Evolutionary conservation across 1,140 invertebrate species (phyloP).

Genomic region (Drosophila grimshawi): DNA sequence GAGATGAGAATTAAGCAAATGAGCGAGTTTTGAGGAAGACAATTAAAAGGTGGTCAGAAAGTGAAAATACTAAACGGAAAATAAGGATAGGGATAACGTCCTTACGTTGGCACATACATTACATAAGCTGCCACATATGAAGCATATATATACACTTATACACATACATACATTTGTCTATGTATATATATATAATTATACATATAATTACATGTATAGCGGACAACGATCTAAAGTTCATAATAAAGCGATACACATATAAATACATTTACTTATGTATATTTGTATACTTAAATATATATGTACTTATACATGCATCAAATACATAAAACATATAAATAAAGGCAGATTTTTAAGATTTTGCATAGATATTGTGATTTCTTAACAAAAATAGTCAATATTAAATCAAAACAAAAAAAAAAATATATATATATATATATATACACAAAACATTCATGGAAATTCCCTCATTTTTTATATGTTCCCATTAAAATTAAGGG

Average conservation of each 20-base stretch:
- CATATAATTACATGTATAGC: slow-evolving; percentile 70
- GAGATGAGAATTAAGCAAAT: slow-evolving; percentile 32
- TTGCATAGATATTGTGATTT: slow-evolving; percentile 78
- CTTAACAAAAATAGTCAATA: slow-evolving; percentile 61
- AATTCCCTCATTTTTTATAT: slow-evolving; percentile 48
- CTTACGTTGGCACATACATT: slow-evolving; percentile 28
- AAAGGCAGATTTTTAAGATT: slow-evolving; percentile 69
- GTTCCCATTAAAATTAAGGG: slow-evolving; percentile 23
- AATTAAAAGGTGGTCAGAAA: slow-evolving; percentile 20
- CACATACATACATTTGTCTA: slow-evolving; percentile 49
- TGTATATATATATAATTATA: slow-evolving; percentile 25
- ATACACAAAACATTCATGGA: slow-evolving; percentile 13
- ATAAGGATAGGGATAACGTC: not conserved
- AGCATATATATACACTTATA: slow-evolving; percentile 12
- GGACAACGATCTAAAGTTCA: slow-evolving; percentile 70
- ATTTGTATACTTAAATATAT: slow-evolving; percentile 27
- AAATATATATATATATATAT: not conserved
- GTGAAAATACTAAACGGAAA: slow-evolving; percentile 7
- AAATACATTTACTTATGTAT: not conserved
- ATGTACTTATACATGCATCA: slow-evolving; percentile 13
- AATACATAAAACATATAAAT: slow-evolving; percentile 17
- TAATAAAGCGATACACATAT: slow-evolving; percentile 58
- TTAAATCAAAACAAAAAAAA: slow-evolving; percentile 31
- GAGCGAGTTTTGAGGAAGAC: slow-evolving; percentile 17
- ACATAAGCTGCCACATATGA: slow-evolving; percentile 34